Base-by-base conservation (phyloP, 2,888 invertebrate species). In the Eupithecia insigniata region DNA sequence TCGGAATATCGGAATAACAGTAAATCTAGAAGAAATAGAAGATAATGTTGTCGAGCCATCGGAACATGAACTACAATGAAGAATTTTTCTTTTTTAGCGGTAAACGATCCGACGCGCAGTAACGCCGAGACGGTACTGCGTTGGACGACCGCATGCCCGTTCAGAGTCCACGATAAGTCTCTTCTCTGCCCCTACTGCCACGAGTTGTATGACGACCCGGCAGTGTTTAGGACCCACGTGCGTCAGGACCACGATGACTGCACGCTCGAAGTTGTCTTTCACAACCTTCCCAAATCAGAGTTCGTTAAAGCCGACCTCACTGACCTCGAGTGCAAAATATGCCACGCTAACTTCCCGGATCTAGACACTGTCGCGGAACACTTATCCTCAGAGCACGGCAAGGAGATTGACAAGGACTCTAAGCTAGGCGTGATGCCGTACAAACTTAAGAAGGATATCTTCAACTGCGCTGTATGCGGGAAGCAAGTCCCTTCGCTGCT, bases 181-280 rank as follows among this genome's bases (percentile, higher is more conserved):
- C 89, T 92, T 82, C 85, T 92, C 66, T 93, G 93, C 87, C 92
- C 92, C 70, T 92, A 90, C 87, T 93, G 92, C 83, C 89, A 90
- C 75, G 92, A 92, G 76, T 78, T 90, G 5, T 92, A 83, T 83
- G 90, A 91, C 64, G 90, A 92, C 66, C 90, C 92, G 0, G 85
- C 86, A 8, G 72, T 78, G 30, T 93, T 92, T 83, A 80, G 92
- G 32, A 69, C 66, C 2, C 93, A 93, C 71, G 91, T 92, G 89
- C 87, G 87, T 66, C 80, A 82, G 0, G 92, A 93, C 74, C 93
- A 93, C 76, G 79, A 82, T 4, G 82, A 79, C n/a, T 92, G 90
- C 79, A 89, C 85, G 70, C 77, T 89, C 22, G 89, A 89, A 76
- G 87, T 92, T 2, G 92, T 90, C 2, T 92, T 92, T 81, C 84